These are phyloP conservation scores for Tachysurus vachellii DNA, from an alignment of 2,113 vertebrate species.

Conservation along the genomic window DNA sequence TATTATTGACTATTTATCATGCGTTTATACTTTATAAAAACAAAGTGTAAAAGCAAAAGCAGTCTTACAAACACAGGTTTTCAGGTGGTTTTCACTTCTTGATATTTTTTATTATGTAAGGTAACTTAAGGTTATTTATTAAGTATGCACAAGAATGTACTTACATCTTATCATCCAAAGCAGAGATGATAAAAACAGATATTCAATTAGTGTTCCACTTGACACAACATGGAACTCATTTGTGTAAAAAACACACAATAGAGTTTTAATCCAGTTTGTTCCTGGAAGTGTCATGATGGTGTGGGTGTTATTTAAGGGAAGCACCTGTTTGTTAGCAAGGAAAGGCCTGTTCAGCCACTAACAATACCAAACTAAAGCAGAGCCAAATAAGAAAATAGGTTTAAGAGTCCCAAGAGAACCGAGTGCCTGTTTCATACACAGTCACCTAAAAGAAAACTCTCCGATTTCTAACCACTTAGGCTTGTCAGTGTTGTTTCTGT, in stretches of 20 bases:
- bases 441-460: background rate
- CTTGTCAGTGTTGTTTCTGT: background rate
- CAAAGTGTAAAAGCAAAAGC: background rate
- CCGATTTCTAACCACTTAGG: background rate
- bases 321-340: constrained; percentile 11
- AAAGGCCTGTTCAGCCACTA: constrained; percentile 4
- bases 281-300: background rate
- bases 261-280: background rate
- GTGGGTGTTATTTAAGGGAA: background rate
- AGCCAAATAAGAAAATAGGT: constrained; percentile 12
- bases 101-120: background rate
- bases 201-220: background rate
- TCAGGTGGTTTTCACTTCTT: background rate
- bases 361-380: constrained; percentile 5
- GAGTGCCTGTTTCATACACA: background rate
- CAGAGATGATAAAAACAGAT: background rate
- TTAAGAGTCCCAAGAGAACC: background rate
- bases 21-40: background rate
- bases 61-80: background rate
- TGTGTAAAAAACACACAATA: background rate
- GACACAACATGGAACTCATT: background rate
- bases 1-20: background rate
- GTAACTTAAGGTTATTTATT: background rate
- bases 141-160: background rate
- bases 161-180: background rate